Percentiles rank a stretch among this genome's conserved stretches.
Evolutionary conservation across 2,888 invertebrate genomes (phyloP).

Genomic region (Vanessa cardui): DNA sequence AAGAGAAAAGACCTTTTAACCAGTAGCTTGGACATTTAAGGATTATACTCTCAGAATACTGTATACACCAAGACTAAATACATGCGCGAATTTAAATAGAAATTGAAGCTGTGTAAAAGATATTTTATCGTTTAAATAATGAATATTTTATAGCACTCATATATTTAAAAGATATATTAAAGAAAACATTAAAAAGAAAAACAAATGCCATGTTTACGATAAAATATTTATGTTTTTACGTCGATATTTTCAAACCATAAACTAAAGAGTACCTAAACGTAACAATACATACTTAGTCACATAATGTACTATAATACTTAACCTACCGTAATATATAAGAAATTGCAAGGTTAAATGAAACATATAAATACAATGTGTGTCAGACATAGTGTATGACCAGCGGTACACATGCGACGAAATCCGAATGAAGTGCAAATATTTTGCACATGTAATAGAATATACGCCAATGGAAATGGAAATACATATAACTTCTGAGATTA

Average conservation of each 20-base stretch:
- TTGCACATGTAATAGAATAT: background rate
- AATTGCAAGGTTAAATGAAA: slow-evolving; percentile 24
- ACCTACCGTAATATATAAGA: slow-evolving; percentile 29
- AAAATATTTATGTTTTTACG: background rate
- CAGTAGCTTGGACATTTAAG: too few species aligned
- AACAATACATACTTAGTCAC: background rate
- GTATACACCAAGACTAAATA: too few species aligned
- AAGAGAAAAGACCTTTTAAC: too few species aligned
- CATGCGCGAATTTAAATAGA: too few species aligned
- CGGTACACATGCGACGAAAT: background rate
- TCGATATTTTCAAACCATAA: background rate
- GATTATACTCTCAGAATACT: too few species aligned
- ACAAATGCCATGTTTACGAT: background rate
- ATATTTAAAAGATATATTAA: too few species aligned
- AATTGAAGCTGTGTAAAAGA: too few species aligned
- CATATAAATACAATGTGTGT: slow-evolving; percentile 50
- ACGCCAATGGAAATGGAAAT: background rate
- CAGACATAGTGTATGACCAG: slow-evolving; percentile 47
- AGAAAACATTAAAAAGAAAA: too few species aligned
- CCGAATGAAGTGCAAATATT: background rate
- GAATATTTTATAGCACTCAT: too few species aligned
- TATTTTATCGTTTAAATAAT: too few species aligned
- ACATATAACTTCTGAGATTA: background rate
- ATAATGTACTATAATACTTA: background rate
- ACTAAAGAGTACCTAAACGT: background rate